phyloP scores from a whole-genome alignment of 1,140 invertebrate species.

The Drosophila tropicalis region DNA sequence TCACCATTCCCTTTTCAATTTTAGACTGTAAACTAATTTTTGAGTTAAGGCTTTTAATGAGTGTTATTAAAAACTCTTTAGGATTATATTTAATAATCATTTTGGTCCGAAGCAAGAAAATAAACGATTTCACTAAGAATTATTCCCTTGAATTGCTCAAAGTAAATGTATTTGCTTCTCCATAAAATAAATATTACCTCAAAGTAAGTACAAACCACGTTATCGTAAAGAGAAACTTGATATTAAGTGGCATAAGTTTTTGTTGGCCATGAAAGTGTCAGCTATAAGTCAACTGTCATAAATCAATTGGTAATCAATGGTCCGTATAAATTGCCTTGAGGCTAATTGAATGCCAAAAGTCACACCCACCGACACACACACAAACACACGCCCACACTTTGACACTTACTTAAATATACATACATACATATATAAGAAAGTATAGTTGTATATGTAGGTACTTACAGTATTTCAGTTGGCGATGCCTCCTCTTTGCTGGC shows the following conservation, averaged over 20 bases:
- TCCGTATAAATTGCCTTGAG: conserved; percentile 28
- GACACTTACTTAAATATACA: neutral
- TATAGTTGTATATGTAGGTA: conserved; percentile 9
- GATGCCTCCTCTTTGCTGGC: conserved; percentile 33
- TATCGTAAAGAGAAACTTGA: neutral
- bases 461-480: conserved; percentile 59
- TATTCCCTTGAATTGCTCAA: neutral
- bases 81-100: no score
- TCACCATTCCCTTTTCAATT: no score
- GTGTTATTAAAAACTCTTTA: no score
- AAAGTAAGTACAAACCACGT: conserved; percentile 1
- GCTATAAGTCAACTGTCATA: conserved; percentile 27
- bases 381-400: neutral
- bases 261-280: conserved; percentile 3
- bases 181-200: conserved; percentile 11
- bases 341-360: conserved; percentile 20
- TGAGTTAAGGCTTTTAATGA: no score
- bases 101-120: no score
- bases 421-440: neutral
- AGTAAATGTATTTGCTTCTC: neutral
- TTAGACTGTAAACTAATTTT: no score
- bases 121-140: neutral
- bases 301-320: conserved; percentile 41
- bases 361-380: neutral
- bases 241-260: conserved; percentile 12